These are phyloP conservation scores for Zosterops lateralis DNA, from an alignment of 2,113 vertebrate genomes.

Conservation along the genomic window DNA sequence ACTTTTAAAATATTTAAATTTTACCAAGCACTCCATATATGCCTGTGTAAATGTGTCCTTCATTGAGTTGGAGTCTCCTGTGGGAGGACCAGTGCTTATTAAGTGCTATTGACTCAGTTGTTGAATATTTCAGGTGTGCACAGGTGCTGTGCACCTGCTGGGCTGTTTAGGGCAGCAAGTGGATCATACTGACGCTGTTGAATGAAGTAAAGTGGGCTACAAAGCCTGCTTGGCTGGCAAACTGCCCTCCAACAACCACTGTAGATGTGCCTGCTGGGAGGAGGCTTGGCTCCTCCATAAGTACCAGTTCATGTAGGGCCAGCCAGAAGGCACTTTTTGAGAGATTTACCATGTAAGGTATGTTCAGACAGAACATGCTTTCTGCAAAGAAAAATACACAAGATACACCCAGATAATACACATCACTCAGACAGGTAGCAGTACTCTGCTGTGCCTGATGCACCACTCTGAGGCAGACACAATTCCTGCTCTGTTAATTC, in stretches of 20 bases:
- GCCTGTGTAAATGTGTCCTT: neutral
- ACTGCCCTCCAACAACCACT: neutral
- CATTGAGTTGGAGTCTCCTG: neutral
- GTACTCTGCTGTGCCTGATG: neutral
- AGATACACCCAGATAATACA: neutral
- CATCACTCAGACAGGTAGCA: neutral
- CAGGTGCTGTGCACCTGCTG: neutral
- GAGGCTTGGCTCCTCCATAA: neutral
- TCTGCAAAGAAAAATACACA: neutral
- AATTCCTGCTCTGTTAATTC: neutral
- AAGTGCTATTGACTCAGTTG: neutral
- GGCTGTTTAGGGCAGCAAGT: neutral
- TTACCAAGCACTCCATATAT: neutral
- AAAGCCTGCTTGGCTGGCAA: neutral
- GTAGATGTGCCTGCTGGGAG: neutral
- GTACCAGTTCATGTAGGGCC: fast-evolving
- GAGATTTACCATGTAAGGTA: neutral
- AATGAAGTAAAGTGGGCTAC: fast-evolving
- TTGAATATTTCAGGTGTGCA: neutral
- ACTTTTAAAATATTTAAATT: neutral
- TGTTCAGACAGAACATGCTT: neutral
- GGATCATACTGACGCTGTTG: neutral
- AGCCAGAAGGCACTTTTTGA: neutral
- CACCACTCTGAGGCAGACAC: neutral
- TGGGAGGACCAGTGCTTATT: fast-evolving